Percentiles rank a stretch among this genome's conserved stretches.
Evolutionary conservation across 2,888 invertebrate genomes (phyloP).

Genomic region (Harpalus rufipes): DNA sequence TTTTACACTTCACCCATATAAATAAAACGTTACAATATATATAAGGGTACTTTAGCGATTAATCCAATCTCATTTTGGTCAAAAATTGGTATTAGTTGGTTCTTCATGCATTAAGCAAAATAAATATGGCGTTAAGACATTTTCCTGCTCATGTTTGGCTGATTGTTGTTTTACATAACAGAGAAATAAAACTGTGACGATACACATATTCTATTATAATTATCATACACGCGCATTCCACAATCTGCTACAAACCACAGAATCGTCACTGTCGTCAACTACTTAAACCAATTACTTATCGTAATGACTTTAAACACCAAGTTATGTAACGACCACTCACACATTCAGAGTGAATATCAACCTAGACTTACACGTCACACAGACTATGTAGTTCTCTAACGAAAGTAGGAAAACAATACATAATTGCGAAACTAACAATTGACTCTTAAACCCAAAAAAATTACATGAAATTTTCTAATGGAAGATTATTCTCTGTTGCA

Average conservation of each 20-base stretch:
- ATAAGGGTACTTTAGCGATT: too few species aligned
- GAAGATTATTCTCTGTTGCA: slow-evolving; percentile 51
- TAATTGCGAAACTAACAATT: slow-evolving; percentile 62
- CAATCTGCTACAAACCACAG: slow-evolving; percentile 12
- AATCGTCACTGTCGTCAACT: background rate
- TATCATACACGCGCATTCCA: slow-evolving; percentile 8
- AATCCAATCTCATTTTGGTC: too few species aligned
- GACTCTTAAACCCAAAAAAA: slow-evolving; percentile 53
- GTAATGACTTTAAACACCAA: slow-evolving; percentile 48
- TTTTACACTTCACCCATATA: too few species aligned
- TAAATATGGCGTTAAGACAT: too few species aligned
- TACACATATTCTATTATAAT: background rate
- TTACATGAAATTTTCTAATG: slow-evolving; percentile 64
- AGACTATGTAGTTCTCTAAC: slow-evolving; percentile 38
- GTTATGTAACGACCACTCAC: slow-evolving; percentile 56
- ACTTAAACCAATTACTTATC: slow-evolving; percentile 59
- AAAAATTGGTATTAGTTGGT: too few species aligned
- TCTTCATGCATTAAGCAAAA: too few species aligned
- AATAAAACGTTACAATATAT: too few species aligned
- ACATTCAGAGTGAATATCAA: slow-evolving; percentile 39
- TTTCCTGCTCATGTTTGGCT: background rate
- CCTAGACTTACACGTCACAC: slow-evolving; percentile 29
- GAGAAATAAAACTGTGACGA: background rate
- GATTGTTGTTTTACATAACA: background rate
- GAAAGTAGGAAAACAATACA: slow-evolving; percentile 64